phyloP scores from a whole-genome alignment of 2,113 vertebrate species.

The Epinephelus lanceolatus region DNA sequence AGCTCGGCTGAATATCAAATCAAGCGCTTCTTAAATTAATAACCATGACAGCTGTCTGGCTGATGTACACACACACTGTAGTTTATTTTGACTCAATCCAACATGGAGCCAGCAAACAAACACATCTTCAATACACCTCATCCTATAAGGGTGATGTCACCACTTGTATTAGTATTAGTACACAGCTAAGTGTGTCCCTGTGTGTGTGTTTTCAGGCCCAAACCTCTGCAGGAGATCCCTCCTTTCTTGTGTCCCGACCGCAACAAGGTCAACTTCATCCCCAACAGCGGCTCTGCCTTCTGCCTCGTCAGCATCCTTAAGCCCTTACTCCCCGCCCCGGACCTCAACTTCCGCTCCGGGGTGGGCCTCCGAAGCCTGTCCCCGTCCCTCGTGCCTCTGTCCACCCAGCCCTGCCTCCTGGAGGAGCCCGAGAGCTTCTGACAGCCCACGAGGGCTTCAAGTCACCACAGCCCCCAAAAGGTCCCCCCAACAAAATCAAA shows the following conservation, averaged over 20 bases:
- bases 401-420: slow-evolving; percentile 90
- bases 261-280: slow-evolving; percentile 99
- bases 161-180: not conserved
- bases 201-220: slow-evolving; percentile 86
- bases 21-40: too few relatives aligned
- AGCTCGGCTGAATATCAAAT: too few relatives aligned
- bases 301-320: slow-evolving; percentile 99
- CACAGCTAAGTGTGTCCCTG: not conserved
- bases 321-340: slow-evolving; percentile 93
- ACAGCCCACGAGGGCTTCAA: slow-evolving; percentile 53
- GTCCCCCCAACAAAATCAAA: slow-evolving; percentile 26
- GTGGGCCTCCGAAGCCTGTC: slow-evolving; percentile 89
- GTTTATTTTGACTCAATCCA: too few relatives aligned
- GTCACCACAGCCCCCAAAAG: not conserved
- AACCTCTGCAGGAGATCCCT: slow-evolving; percentile 94
- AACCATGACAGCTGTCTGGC: too few relatives aligned
- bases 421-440: slow-evolving; percentile 95
- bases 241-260: slow-evolving; percentile 98
- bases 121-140: too few relatives aligned
- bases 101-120: too few relatives aligned
- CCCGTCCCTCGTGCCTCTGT: slow-evolving; percentile 91
- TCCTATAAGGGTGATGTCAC: not conserved
- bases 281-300: slow-evolving; percentile 99
- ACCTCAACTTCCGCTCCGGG: slow-evolving; percentile 89
- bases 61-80: too few relatives aligned